Percentiles rank a stretch among this genome's conserved stretches.
These are phyloP conservation scores for Petroica traversi DNA, from an alignment of 2,113 vertebrate genomes.

Conservation along the genomic window DNA sequence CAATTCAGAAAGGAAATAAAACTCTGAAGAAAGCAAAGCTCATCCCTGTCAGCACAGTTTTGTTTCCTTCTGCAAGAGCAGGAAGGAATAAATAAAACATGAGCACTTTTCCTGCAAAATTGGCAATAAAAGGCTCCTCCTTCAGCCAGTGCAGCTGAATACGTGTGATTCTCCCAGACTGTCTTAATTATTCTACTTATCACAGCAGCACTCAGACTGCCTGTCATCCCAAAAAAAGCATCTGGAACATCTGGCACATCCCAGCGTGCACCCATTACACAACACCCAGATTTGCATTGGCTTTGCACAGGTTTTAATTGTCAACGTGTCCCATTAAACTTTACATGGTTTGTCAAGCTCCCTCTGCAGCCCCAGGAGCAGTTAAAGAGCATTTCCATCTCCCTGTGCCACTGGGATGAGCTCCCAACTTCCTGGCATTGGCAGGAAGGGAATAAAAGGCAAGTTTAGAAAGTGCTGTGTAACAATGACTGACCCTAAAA, in stretches of 20 bases:
- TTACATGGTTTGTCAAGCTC: neutral
- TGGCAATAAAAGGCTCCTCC: neutral
- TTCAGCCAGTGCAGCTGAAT: neutral
- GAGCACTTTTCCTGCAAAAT: neutral
- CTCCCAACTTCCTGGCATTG: neutral
- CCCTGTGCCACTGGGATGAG: neutral
- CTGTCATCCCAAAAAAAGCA: neutral
- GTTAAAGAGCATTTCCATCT: neutral
- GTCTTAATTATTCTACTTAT: neutral
- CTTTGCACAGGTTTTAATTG: slow-evolving; percentile 15
- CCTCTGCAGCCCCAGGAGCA: slow-evolving; percentile 9
- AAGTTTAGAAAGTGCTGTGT: neutral
- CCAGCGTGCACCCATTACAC: neutral
- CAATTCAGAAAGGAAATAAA: neutral
- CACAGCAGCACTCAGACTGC: neutral
- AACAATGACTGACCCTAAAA: neutral
- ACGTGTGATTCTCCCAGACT: neutral
- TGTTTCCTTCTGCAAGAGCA: neutral
- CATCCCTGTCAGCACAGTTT: neutral
- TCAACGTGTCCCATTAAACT: neutral
- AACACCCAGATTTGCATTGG: neutral
- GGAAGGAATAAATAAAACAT: slow-evolving; percentile 9
- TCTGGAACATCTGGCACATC: slow-evolving; percentile 28
- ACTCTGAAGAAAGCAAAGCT: neutral
- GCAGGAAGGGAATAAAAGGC: neutral